Evolutionary conservation across 2,888 invertebrate species (phyloP).

Genomic region (Latheticus oryzae): DNA sequence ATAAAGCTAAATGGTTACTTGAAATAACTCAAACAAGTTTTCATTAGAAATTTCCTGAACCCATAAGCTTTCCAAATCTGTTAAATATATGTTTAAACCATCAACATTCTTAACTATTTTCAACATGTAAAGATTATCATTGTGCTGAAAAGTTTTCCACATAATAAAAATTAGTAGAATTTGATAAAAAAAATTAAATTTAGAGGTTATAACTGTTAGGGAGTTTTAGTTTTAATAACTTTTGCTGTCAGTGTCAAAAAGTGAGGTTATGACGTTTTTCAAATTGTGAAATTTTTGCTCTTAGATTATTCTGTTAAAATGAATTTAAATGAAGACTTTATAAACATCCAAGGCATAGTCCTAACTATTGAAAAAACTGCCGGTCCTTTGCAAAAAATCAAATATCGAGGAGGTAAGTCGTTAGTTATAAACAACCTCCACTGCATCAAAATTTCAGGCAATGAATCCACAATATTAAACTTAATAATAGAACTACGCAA

Average conservation of each 20-base stretch:
- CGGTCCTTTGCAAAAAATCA: conserved; percentile 57
- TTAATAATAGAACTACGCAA: conserved; percentile 47
- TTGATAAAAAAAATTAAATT: no score
- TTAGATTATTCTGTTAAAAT: conserved; percentile 47
- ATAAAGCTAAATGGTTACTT: conserved; percentile 46
- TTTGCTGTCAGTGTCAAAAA: no score
- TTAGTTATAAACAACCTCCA: not conserved
- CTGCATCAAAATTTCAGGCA: conserved; percentile 47
- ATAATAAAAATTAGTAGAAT: no score
- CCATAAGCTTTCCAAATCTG: conserved; percentile 59
- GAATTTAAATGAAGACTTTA: conserved; percentile 58
- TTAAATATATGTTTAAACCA: conserved; percentile 48
- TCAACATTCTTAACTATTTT: conserved; percentile 42
- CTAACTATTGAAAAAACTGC: conserved; percentile 49
- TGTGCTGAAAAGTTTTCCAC: conserved; percentile 55
- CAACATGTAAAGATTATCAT: conserved; percentile 52
- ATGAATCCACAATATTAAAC: conserved; percentile 53
- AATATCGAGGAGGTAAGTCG: conserved; percentile 57
- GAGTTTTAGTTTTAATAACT: no score
- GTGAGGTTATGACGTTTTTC: conserved; percentile 1
- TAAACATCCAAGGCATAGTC: conserved; percentile 57
- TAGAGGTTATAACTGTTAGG: no score
- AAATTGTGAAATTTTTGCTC: not conserved
- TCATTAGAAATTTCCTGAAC: conserved; percentile 48
- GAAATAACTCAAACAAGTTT: conserved; percentile 51